A percentile compares a stretch with the other conserved stretches of the same genome.
Conservation (phyloP, 2,888 invertebrate genomes). For the Trypoxylon attenuatum region DNA sequence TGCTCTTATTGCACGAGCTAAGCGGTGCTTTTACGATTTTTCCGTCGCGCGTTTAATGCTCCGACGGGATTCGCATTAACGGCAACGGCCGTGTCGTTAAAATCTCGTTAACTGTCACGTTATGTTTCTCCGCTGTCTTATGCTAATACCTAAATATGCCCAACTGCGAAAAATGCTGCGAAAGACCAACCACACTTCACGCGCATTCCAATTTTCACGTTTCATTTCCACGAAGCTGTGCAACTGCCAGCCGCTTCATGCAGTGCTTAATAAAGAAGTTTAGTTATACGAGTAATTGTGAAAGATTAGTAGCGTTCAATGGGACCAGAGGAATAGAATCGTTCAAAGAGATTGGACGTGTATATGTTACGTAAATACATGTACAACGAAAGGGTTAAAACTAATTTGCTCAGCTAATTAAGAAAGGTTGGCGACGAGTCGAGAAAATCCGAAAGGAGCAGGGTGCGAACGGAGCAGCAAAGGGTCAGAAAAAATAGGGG, state of each 20-base stretch:
- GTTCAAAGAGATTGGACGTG: too few species aligned
- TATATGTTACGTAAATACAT: too few species aligned
- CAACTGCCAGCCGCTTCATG: too few species aligned
- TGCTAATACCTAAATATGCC: conserved; percentile 33
- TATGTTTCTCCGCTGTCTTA: conserved; percentile 36
- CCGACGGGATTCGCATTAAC: conserved; percentile 26
- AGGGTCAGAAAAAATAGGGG: not conserved
- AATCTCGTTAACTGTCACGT: conserved; percentile 49
- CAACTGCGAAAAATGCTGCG: conserved; percentile 27
- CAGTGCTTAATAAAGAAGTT: too few species aligned
- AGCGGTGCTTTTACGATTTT: too few species aligned
- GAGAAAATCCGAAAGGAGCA: not conserved
- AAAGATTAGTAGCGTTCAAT: too few species aligned
- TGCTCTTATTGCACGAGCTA: too few species aligned
- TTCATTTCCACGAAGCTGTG: conserved; percentile 16
- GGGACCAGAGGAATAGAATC: too few species aligned
- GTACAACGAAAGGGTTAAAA: too few species aligned
- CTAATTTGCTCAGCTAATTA: too few species aligned
- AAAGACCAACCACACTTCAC: not conserved
- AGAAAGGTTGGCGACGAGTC: too few species aligned
- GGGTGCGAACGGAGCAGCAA: not conserved
- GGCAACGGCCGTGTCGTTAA: conserved; percentile 40
- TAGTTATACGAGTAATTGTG: too few species aligned
- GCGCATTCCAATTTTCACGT: not conserved
- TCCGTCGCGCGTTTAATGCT: conserved; percentile 13